These are phyloP conservation scores for Eubasilissa regina DNA, from an alignment of 1,140 invertebrate species.

Conservation along the genomic window DNA sequence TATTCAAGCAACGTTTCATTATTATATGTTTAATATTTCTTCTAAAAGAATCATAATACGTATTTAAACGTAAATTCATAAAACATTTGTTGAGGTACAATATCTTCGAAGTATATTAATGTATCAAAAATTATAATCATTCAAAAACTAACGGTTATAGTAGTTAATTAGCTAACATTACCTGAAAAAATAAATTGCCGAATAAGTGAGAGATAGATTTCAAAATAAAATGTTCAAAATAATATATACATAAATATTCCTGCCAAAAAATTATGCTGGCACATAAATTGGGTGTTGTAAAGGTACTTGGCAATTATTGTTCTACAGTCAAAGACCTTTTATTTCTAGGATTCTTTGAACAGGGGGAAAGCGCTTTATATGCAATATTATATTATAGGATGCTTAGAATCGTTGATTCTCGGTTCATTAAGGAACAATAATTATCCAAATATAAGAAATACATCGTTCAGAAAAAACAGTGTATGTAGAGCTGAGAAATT, in stretches of 20 bases:
- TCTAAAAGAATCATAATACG: no score
- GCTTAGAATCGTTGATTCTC: not conserved
- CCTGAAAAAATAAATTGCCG: no score
- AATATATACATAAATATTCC: conserved; percentile 1
- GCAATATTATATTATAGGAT: not conserved
- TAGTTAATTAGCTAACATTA: no score
- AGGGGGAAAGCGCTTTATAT: not conserved
- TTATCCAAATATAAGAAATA: not conserved
- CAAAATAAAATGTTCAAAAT: no score
- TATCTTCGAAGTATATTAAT: no score
- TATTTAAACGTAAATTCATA: no score
- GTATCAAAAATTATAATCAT: no score
- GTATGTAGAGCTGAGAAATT: not conserved
- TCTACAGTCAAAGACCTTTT: conserved; percentile 11
- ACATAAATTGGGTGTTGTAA: not conserved
- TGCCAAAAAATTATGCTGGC: conserved; percentile 1
- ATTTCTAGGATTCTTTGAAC: conserved; percentile 2
- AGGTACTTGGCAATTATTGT: conserved; percentile 3
- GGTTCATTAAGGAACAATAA: not conserved
- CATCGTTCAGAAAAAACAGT: not conserved
- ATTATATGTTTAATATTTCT: no score
- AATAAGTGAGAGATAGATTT: no score
- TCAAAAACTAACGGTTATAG: no score
- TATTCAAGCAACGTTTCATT: no score
- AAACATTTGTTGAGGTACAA: no score